Conservation (phyloP, 2,797 vertebrate genomes). For the Gymnodraco acuticeps region DNA sequence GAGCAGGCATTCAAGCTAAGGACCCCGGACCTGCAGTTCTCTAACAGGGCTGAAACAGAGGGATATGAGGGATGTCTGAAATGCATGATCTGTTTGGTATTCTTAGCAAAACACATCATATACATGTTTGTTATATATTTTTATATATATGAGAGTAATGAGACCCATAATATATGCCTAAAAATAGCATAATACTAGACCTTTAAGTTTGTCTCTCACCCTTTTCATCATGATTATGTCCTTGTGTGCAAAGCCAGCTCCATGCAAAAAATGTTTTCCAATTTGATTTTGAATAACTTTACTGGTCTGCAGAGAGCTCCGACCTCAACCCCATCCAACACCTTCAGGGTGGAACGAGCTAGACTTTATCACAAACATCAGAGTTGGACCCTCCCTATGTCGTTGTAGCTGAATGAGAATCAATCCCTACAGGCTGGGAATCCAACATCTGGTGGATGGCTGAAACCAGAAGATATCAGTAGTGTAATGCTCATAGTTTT, state of each 20-base stretch:
- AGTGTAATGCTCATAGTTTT: background rate
- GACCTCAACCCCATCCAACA: conserved; percentile 15
- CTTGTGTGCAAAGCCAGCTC: background rate
- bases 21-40: no score
- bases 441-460: conserved; percentile 22
- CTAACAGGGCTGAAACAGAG: no score
- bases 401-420: background rate
- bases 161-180: no score
- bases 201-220: background rate
- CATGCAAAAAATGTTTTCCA: background rate
- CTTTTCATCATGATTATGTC: background rate
- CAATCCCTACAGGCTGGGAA: background rate
- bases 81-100: no score
- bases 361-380: conserved; percentile 1
- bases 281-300: background rate
- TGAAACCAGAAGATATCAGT: background rate
- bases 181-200: no score
- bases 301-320: no score
- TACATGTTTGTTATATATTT: no score
- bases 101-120: no score
- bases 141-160: no score
- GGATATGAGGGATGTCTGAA: no score
- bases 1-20: no score
- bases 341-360: background rate
- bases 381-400: background rate